phyloP scores from a whole-genome alignment of 2,797 vertebrate genomes.

The Balearica regulorum region DNA sequence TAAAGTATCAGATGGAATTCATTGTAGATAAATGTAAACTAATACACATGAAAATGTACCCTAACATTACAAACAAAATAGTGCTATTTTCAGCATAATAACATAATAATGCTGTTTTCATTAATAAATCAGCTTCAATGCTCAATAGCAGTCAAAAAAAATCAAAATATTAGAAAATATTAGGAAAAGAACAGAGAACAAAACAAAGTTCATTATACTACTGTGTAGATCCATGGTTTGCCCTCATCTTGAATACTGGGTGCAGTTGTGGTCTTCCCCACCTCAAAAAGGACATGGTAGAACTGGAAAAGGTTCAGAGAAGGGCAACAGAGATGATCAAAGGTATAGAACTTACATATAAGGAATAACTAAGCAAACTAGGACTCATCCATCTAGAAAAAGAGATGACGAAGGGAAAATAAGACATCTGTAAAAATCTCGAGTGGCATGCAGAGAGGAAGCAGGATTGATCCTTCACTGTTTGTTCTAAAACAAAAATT shows the following conservation, averaged over 20 bases:
- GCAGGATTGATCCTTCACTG: neutral
- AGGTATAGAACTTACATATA: slow-evolving; percentile 49
- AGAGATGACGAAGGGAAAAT: slow-evolving; percentile 39
- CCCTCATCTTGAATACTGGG: slow-evolving; percentile 66
- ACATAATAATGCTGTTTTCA: slow-evolving; percentile 24
- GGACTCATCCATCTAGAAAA: slow-evolving; percentile 53
- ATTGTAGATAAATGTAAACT: neutral
- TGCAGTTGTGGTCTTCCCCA: slow-evolving; percentile 61
- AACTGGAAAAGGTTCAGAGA: slow-evolving; percentile 69
- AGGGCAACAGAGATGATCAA: slow-evolving; percentile 62
- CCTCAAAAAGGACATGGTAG: slow-evolving; percentile 61
- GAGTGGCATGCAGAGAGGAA: slow-evolving; percentile 20
- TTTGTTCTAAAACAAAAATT: neutral
- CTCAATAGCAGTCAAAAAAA: slow-evolving; percentile 9
- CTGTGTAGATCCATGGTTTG: slow-evolving; percentile 65
- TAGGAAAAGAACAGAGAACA: slow-evolving; percentile 53
- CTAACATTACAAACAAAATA: slow-evolving; percentile 1
- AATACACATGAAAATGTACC: slow-evolving; percentile 4
- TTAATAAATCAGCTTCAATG: slow-evolving; percentile 53
- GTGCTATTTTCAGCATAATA: slow-evolving; percentile 22
- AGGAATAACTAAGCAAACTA: slow-evolving; percentile 62
- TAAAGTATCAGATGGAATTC: slow-evolving; percentile 30
- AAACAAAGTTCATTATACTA: slow-evolving; percentile 66
- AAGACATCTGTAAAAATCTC: slow-evolving; percentile 29
- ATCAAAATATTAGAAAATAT: slow-evolving; percentile 58